Evolutionary conservation across 2,113 vertebrate genomes (phyloP), one percentile per base, ranked within the genome.

Genomic region (Cinclus cinclus): DNA sequence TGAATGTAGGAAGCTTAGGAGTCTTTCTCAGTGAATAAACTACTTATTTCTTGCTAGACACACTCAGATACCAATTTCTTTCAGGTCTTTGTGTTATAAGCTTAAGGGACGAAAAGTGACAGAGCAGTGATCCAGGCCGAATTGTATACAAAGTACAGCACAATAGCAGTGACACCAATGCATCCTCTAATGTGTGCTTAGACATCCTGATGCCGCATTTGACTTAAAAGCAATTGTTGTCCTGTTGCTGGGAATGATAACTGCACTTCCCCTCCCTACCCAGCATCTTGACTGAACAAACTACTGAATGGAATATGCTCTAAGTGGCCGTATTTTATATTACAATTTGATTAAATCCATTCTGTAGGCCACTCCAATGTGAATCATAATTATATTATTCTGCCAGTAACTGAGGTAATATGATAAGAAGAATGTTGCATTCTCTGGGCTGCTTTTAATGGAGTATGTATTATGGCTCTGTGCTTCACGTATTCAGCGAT

Each of bases 391-490:
- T 96, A 91, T 90, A 89, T 93, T 95, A 94, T 95, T 95, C 88
- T 95, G 86, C 80, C 90, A 90, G 96, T 96, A 89, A 95, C 95
- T 74, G 95, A 95, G 90, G 86, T 95, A 96, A 97, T 94, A 94
- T 20, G 68, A 67, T 96, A 95, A 96, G 88, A 96, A 96, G 95
- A 96, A 96, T 94, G 91, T 91, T 84, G 92, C 78, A 50, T 93
- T 96, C 90, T 94, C 69, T 84, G 74, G 62, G 33, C 90, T 82
- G 53, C 62, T 89, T 92, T 90, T 89, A 95, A 71, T 94, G 77
- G 69, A 79, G 85, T 92, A 85, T 87, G 10, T 94, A 69, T 93
- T 92, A 90, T 33, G 73, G n/a, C 76, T 90, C 2, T 2, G 19
- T 74, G 53, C 80, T 87, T 71, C 80, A 73, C 3, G 0, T 87